Percentiles rank a stretch among this genome's conserved stretches.
Evolutionary conservation across 2,888 invertebrate species (phyloP).

Genomic region (Vannuccia rotundouncinata): DNA sequence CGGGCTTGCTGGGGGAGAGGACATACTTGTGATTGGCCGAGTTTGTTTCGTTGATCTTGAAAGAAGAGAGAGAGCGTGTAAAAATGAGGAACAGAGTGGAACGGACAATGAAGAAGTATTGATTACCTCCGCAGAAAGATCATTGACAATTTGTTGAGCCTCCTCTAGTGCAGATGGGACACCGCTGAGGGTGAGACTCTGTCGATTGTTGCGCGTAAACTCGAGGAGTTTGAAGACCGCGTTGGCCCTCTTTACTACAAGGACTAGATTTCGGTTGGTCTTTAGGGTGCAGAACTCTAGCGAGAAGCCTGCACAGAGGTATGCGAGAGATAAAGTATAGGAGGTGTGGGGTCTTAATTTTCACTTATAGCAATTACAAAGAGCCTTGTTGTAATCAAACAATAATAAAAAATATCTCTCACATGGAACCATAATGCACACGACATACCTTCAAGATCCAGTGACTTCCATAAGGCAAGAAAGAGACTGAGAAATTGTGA

Average conservation of each 20-base stretch:
- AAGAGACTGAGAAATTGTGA: background rate
- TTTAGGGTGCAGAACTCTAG: background rate
- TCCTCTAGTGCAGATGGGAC: background rate
- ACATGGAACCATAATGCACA: too few relatives aligned
- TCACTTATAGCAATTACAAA: too few relatives aligned
- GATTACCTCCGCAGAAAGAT: background rate
- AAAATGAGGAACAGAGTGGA: background rate
- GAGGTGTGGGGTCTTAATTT: too few relatives aligned
- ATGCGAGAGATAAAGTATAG: too few relatives aligned
- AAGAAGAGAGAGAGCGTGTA: background rate
- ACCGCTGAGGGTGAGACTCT: background rate
- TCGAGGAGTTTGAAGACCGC: background rate
- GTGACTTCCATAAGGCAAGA: background rate
- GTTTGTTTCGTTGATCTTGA: constrained; percentile 1
- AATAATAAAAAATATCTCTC: too few relatives aligned
- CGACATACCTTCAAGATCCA: constrained; percentile 9
- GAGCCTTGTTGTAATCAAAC: too few relatives aligned
- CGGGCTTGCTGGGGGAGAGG: background rate
- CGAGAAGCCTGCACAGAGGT: background rate
- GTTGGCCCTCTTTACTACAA: background rate
- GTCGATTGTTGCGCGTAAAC: background rate
- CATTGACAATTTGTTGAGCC: background rate
- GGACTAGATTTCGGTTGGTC: background rate
- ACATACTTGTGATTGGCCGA: background rate
- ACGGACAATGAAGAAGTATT: too few relatives aligned